Evolutionary conservation across 2,797 vertebrate genomes (phyloP).

Genomic region (Phyllotis vaccarum): DNA sequence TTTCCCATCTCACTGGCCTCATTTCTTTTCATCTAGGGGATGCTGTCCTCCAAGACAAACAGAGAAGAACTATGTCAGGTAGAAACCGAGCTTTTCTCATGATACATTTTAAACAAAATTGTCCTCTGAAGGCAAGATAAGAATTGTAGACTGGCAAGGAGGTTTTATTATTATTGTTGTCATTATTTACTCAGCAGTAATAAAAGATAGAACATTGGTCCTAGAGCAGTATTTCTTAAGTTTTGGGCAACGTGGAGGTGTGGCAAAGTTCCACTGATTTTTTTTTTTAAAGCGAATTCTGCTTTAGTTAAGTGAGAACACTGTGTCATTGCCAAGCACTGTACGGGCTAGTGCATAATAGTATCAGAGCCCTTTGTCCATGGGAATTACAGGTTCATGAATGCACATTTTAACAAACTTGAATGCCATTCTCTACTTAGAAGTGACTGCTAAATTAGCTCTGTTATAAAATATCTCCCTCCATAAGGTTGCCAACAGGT

Average conservation of each 20-base stretch:
- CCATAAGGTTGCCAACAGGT: neutral
- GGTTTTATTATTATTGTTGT: neutral
- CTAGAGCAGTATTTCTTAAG: neutral
- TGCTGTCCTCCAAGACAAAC: neutral
- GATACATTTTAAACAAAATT: neutral
- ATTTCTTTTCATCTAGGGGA: neutral
- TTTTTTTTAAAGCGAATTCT: neutral
- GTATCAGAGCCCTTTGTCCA: neutral
- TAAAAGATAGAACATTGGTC: neutral
- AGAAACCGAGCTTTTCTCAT: conserved; percentile 24
- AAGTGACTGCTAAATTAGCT: conserved; percentile 67
- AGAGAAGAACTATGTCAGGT: neutral
- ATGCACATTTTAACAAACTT: conserved; percentile 49
- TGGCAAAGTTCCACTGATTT: neutral
- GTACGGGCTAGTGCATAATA: conserved; percentile 36
- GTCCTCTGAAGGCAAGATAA: neutral
- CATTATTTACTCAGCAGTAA: neutral
- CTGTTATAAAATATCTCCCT: conserved; percentile 22
- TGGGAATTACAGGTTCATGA: conserved; percentile 50
- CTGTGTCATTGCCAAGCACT: neutral
- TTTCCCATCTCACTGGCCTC: neutral
- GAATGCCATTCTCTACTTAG: conserved; percentile 7
- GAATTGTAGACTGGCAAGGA: neutral
- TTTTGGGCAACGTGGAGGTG: neutral
- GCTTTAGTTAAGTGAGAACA: neutral